Evolutionary conservation across 2,113 vertebrate species (phyloP).

Genomic region (Pleuronectes platessa): DNA sequence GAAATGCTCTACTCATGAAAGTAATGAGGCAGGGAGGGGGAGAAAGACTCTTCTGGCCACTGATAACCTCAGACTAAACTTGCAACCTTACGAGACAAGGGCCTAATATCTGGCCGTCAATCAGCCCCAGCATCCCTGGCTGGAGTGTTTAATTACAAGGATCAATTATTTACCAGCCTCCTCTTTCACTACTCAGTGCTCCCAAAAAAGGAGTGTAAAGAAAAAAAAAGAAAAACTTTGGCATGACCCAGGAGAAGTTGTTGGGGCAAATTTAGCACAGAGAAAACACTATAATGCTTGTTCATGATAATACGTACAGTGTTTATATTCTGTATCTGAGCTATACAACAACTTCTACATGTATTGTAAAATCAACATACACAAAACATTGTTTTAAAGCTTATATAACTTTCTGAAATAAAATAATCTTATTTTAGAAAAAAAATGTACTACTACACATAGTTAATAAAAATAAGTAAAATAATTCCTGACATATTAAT

Average conservation of each 20-base stretch:
- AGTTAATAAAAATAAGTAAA: neutral
- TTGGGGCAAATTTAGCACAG: slow-evolving; percentile 29
- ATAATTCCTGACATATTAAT: neutral
- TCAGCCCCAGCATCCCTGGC: slow-evolving; percentile 84
- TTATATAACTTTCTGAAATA: neutral
- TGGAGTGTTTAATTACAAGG: slow-evolving; percentile 86
- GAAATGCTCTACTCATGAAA: slow-evolving; percentile 86
- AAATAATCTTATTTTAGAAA: neutral
- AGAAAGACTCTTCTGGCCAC: slow-evolving; percentile 82
- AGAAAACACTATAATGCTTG: slow-evolving; percentile 12
- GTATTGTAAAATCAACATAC: neutral
- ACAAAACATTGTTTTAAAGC: neutral
- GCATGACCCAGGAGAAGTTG: slow-evolving; percentile 32
- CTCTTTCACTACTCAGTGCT: slow-evolving; percentile 82
- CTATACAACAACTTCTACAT: neutral
- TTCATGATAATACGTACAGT: slow-evolving; percentile 5
- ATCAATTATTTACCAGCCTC: slow-evolving; percentile 87
- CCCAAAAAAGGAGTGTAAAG: slow-evolving; percentile 77
- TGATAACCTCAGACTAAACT: slow-evolving; percentile 86
- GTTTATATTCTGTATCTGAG: neutral
- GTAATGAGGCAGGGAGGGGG: slow-evolving; percentile 83
- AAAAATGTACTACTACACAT: too few species aligned
- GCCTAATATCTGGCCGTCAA: slow-evolving; percentile 86
- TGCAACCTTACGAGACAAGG: slow-evolving; percentile 84
- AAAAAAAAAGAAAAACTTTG: slow-evolving; percentile 45